phyloP scores from a whole-genome alignment of 1,140 invertebrate species.

The Hesperophylax magnus region DNA sequence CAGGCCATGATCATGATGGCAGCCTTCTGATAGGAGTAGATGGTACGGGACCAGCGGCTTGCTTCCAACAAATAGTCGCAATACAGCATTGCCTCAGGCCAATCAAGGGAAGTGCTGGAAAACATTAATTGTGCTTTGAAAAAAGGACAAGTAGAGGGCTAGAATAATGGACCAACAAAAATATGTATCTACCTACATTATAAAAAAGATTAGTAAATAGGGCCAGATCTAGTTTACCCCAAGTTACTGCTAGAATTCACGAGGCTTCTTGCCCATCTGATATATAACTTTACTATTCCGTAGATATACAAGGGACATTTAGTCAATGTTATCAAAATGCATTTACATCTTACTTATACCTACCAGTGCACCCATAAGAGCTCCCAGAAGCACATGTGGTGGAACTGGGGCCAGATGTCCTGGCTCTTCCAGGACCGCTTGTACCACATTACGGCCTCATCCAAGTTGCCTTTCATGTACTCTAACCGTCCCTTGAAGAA shows the following conservation, averaged over 20 bases:
- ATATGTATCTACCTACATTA: too few species aligned
- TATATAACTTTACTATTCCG: too few species aligned
- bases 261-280: too few species aligned
- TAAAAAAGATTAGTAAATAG: too few species aligned
- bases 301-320: too few species aligned
- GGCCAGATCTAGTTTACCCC: too few species aligned
- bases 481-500: constrained; percentile 92
- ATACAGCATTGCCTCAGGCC: constrained; percentile 81
- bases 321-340: too few species aligned
- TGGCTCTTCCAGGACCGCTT: constrained; percentile 89
- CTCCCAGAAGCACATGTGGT: constrained; percentile 97
- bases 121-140: constrained; percentile 7
- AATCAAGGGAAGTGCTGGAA: constrained; percentile 74
- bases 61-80: constrained; percentile 81
- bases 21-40: constrained; percentile 92
- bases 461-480: constrained; percentile 85
- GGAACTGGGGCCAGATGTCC: constrained; percentile 92
- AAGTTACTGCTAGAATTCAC: too few species aligned
- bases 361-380: constrained; percentile 91
- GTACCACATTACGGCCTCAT: constrained; percentile 84
- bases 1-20: constrained; percentile 83
- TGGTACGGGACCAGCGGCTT: constrained; percentile 92
- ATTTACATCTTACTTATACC: constrained; percentile 40
- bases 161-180: too few species aligned
- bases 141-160: too few species aligned